phyloP scores from a whole-genome alignment of 1,140 invertebrate species.

The Pogonognathellus flavescens region DNA sequence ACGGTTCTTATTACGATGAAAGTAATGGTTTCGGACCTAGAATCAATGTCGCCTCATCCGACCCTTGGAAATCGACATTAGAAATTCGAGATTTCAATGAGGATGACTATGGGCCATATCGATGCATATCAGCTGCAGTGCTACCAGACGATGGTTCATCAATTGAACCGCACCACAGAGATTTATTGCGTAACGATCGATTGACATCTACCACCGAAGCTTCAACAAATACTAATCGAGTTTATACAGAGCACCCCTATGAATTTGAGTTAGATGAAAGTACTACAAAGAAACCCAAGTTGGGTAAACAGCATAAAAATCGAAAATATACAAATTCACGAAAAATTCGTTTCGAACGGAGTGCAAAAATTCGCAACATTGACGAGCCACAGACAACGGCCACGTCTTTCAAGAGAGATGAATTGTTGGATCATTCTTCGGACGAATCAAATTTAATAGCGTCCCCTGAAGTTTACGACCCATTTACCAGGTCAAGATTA shows the following conservation, averaged over 20 bases:
- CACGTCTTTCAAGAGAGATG: background rate
- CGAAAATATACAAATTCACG: conserved; percentile 22
- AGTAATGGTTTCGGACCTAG: conserved; percentile 63
- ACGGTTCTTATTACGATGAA: conserved; percentile 63
- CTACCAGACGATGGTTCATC: conserved; percentile 54
- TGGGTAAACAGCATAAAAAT: background rate
- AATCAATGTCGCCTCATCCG: conserved; percentile 51
- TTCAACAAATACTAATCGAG: background rate
- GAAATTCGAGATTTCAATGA: conserved; percentile 56
- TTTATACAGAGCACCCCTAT: conserved; percentile 24
- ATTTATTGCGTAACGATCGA: background rate
- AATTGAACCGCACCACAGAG: background rate
- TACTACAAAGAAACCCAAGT: background rate
- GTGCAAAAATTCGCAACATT: background rate
- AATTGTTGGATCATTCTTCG: background rate
- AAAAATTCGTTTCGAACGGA: background rate
- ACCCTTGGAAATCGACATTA: conserved; percentile 63
- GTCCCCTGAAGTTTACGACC: conserved; percentile 31
- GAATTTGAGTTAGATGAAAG: conserved; percentile 49
- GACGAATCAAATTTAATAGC: background rate
- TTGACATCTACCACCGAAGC: conserved; percentile 16
- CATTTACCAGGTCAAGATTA: conserved; percentile 4
- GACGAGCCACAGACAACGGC: background rate
- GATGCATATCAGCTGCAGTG: conserved; percentile 63
- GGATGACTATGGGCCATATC: conserved; percentile 64